Evolutionary conservation across 2,888 invertebrate genomes (phyloP), one percentile per base, ranked within the genome.

Genomic region (Microlaimidae sp.): DNA sequence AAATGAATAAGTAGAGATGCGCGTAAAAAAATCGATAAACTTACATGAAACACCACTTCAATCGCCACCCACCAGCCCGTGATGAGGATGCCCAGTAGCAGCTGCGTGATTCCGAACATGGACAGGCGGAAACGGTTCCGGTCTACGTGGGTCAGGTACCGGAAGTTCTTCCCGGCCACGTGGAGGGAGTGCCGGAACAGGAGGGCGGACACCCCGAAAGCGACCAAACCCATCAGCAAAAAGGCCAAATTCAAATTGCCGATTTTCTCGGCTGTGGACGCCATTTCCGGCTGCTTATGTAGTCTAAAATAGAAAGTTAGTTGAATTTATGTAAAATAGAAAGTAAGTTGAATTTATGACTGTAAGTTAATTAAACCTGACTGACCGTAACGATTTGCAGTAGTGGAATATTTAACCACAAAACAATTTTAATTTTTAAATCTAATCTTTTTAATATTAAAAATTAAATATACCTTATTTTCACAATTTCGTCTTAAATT

Each of bases 121-220:
- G 54, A 42, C 40, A 54, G 29, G 28, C 51, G 43, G 17, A 54
- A 24, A 17, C 54, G 5, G 27, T 54, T 50, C 52, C 29, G 25
- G 27, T 52, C 49, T 4, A 54, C 21, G 17, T 42, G 29, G n/a
- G 51, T 10, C 3, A 13, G 19, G 25, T 19, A 54, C 21, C 54
- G 51, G 45, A 40, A 54, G 25, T 54, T 51, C 27, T 51, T 42
- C 43, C 43, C 49, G 23, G 28, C 21, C n/a, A 54, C 5, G 27
- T 54, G 40, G 19, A 43, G 26, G 19, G 25, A 32, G 32, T 24
- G 24, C 19, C 38, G 38, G 24, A 19, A 49, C 17, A 48, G 32
- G 29, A 53, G n/a, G 24, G 49, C 21, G 10, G 53, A 48, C 19
- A 49, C 26, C 3, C 23, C 3, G n/a, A 10, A 10, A 3, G 32